Evolutionary conservation across 2,888 invertebrate species (phyloP), one percentile per base, ranked within the genome.

Genomic region (Adelognathus sp.): DNA sequence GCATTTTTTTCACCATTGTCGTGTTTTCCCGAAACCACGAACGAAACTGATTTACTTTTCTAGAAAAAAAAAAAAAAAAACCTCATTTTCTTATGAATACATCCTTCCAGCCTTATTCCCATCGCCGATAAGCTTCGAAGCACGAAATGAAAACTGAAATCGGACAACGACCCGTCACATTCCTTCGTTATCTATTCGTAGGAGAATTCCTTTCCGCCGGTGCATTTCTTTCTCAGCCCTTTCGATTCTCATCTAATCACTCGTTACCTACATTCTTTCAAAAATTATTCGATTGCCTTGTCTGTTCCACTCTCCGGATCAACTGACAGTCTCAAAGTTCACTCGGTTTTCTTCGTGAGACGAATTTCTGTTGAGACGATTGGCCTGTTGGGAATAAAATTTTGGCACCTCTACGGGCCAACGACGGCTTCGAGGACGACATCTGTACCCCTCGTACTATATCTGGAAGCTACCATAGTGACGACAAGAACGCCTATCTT

Each of bases 401-500:
- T 50, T 50, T 50, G 46, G 46, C 46, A 50, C 46, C 46, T 50
- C 46, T 21, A 24, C 27, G 29, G 36, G 18, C 14, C 39, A 71
- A 61, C 21, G 36, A 61, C 61, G 52, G 61, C 52, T 14, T 39
- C 18, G 24, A 31, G 69, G 33, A 33, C 54, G 61, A 61, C 33
- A 61, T 61, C 46, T 56, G 41, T 27, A 31, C 31, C 67, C 21
- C 24, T n/a, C 21, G 11, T 50, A 9, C 46, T 21, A 11, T 50
- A 50, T 50, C 46, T 52, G 27, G 66, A 67, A 72, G 76, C 74
- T 81, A 81, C 79, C 73, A 58, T 27, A 72, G 76, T 77, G 81
- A 76, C 81, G 79, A 79, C 69, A 63, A 70, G 82, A 76, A 85
- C 83, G 85, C 88, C 88, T 88, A 88, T 89, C 89, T 89, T 88